Base-by-base conservation (phyloP, 2,113 vertebrate species). In the Mesitornis unicolor region DNA sequence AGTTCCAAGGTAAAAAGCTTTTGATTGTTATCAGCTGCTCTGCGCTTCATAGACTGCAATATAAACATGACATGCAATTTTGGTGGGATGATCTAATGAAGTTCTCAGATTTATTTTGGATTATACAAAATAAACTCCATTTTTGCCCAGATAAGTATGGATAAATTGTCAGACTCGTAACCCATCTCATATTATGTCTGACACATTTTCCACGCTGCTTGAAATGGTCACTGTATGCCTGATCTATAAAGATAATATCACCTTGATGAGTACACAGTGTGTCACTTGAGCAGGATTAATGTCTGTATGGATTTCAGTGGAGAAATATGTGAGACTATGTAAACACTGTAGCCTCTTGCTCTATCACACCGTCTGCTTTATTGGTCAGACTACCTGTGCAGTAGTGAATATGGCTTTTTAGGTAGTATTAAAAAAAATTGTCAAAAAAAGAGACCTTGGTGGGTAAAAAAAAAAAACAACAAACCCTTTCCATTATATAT, bases 241-340 rank as follows among this genome's bases (percentile, higher is more conserved):
- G 94, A 96, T 93, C 91, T 93, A 89, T 89, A 76, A 78, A 92
- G 92, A 84, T 75, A 95, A 6, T 78, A 92, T 93, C 71, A 94
- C 95, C 95, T 93, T 95, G 94, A 97, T 85, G 96, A 65, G 48
- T 95, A 94, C 36, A 61, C 53, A 56, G 40, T 57, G n/a, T 91
- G 94, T 96, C 94, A 93, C 63, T 91, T 87, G 69, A 87, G 74
- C 89, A 93, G 64, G 95, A 94, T 95, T 91, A 67, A 83, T 79
- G 80, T 93, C 96, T 93, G 35, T 51, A n/a, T 93, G 47, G 43
- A 94, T 97, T 96, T 90, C 71, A 78, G 51, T 53, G 56, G 56
- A 95, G 83, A 84, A 78, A 83, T 71, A 42, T 21, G 51, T 67
- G 61, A 90, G 75, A 43, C 94, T 84, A 24, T 42, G 78, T 51